Percentiles rank a stretch among this genome's conserved stretches.
These are phyloP conservation scores for Alauda arvensis DNA, from an alignment of 2,797 vertebrate species.

Conservation along the genomic window DNA sequence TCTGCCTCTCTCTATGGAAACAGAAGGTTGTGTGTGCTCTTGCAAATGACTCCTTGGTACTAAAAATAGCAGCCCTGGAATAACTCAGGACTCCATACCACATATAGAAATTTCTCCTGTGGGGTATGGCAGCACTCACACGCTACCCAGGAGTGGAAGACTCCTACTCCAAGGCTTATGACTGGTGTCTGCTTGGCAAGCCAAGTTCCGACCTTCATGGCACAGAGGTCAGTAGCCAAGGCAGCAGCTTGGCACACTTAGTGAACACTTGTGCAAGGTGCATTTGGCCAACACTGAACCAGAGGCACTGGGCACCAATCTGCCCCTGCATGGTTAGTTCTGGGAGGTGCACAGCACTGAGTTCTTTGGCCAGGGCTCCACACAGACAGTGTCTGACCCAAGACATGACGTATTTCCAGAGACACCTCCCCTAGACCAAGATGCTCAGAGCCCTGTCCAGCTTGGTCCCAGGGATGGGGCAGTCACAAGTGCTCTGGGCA, in stretches of 20 bases:
- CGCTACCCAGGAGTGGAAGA: rapidly evolving
- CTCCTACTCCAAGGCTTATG: neutral
- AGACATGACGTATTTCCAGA: neutral
- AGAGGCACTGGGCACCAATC: neutral
- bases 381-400: neutral
- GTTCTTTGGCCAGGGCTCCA: neutral
- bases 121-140: neutral
- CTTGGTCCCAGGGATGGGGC: neutral
- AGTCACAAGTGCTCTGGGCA: neutral
- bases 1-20: neutral
- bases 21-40: neutral
- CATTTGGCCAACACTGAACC: rapidly evolving
- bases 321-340: neutral
- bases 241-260: neutral
- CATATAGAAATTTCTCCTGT: rapidly evolving
- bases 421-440: neutral
- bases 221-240: neutral
- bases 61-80: neutral
- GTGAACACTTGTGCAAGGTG: neutral
- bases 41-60: neutral
- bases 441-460: neutral
- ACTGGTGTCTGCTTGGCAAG: neutral
- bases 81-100: neutral
- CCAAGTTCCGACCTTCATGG: neutral
- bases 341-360: neutral